Evolutionary conservation across 2,797 vertebrate genomes (phyloP).

Genomic region (Amblyopsis hoosieri): DNA sequence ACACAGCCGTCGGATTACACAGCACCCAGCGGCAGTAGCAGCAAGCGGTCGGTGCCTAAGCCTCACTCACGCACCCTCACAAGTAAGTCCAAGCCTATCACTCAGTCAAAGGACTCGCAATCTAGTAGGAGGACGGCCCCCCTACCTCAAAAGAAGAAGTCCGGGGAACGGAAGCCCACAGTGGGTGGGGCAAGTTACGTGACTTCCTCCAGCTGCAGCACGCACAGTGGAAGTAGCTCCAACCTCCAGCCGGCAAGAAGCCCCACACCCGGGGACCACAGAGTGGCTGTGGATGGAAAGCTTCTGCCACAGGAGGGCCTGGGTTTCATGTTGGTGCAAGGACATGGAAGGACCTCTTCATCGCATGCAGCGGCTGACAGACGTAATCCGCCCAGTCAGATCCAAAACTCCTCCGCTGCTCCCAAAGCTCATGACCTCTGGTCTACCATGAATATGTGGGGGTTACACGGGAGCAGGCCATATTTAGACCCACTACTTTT

Average conservation of each 20-base stretch:
- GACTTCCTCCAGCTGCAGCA: slow-evolving; percentile 60
- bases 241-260: slow-evolving; percentile 60
- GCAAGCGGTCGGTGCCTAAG: slow-evolving; percentile 58
- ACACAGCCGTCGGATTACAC: slow-evolving; percentile 81
- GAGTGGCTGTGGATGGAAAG: slow-evolving; percentile 74
- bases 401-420: slow-evolving; percentile 55
- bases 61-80: slow-evolving; percentile 33
- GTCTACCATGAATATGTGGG: slow-evolving; percentile 70
- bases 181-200: slow-evolving; percentile 54
- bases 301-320: slow-evolving; percentile 76
- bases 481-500: slow-evolving; percentile 62
- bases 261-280: slow-evolving; percentile 70
- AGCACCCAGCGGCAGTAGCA: slow-evolving; percentile 8
- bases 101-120: slow-evolving; percentile 48
- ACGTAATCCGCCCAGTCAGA: slow-evolving; percentile 60
- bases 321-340: slow-evolving; percentile 80
- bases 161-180: slow-evolving; percentile 41
- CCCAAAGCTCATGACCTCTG: slow-evolving; percentile 67
- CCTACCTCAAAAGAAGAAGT: slow-evolving; percentile 61
- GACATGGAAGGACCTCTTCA: slow-evolving; percentile 70
- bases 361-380: slow-evolving; percentile 43
- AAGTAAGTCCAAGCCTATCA: slow-evolving; percentile 48
- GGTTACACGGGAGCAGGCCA: slow-evolving; percentile 49
- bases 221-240: slow-evolving; percentile 56
- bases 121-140: slow-evolving; percentile 43